Percentiles rank a stretch among this genome's conserved stretches.
phyloP scores from a whole-genome alignment of 1,140 invertebrate genomes.

The Trichonephila inaurata region DNA sequence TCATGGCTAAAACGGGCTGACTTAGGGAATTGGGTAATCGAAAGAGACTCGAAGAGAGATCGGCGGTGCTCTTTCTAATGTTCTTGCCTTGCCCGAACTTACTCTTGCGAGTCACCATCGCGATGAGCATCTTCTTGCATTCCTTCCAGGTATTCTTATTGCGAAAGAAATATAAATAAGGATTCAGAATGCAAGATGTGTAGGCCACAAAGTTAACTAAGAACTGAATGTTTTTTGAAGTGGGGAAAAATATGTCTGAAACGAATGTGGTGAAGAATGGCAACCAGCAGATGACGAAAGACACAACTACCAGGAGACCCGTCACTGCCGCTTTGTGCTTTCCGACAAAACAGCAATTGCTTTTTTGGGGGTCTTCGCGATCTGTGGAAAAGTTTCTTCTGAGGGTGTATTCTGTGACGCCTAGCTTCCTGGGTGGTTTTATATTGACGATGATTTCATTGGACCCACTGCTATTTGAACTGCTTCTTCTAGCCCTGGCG shows the following conservation, averaged over 20 bases:
- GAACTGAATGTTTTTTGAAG: background rate
- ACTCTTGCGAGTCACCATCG: background rate
- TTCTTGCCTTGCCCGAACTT: background rate
- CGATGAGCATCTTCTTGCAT: constrained; percentile 17
- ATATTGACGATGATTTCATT: constrained; percentile 56
- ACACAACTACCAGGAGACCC: constrained; percentile 69
- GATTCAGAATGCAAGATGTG: constrained; percentile 63
- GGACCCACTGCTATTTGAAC: constrained; percentile 53
- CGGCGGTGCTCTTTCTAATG: background rate
- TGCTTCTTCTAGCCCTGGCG: constrained; percentile 50
- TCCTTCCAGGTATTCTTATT: constrained; percentile 69
- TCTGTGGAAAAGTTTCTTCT: constrained; percentile 71
- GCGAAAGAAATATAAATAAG: constrained; percentile 75
- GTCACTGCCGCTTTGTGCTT: constrained; percentile 74
- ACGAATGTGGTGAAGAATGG: constrained; percentile 57
- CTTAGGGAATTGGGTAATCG: constrained; percentile 5
- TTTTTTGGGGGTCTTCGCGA: background rate
- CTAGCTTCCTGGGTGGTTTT: constrained; percentile 43
- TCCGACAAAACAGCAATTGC: constrained; percentile 54
- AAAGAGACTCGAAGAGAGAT: constrained; percentile 16
- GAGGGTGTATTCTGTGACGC: constrained; percentile 45
- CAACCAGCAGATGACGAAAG: constrained; percentile 73
- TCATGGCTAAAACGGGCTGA: constrained; percentile 27
- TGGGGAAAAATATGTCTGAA: background rate
- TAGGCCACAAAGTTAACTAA: background rate